These are phyloP conservation scores for Clarias pachynema DNA, from an alignment of 2,797 vertebrate species.

Conservation along the genomic window DNA sequence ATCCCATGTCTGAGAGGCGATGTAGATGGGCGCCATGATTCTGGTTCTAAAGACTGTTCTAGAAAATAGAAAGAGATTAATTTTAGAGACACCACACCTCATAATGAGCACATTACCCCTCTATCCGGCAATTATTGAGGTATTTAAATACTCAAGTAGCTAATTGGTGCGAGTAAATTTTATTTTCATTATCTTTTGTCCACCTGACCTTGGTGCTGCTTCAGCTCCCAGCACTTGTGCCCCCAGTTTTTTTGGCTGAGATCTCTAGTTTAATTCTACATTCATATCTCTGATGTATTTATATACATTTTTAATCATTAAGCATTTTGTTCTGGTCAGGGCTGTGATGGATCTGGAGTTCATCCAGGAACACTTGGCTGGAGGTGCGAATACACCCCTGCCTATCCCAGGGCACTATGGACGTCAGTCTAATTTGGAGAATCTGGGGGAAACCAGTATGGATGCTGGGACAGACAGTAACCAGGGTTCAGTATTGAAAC, in stretches of 20 bases:
- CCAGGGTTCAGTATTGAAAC: background rate
- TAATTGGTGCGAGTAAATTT: background rate
- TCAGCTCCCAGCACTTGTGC: too few relatives aligned
- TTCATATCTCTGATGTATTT: background rate
- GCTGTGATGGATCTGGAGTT: background rate
- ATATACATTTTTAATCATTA: background rate
- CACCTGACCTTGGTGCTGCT: too few relatives aligned
- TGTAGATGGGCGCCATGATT: slow-evolving; percentile 65
- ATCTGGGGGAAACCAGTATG: background rate
- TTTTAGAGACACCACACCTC: background rate
- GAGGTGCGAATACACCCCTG: background rate
- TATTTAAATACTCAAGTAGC: background rate
- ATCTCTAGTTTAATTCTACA: background rate
- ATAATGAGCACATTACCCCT: background rate
- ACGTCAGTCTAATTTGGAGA: background rate
- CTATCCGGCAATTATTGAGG: background rate
- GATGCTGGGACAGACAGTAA: background rate
- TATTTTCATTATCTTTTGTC: too few relatives aligned
- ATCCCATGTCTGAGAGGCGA: slow-evolving; percentile 41
- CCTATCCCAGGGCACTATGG: too few relatives aligned
- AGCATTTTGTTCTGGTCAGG: background rate
- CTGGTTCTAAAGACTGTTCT: slow-evolving; percentile 33
- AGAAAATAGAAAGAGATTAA: background rate
- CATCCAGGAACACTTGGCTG: background rate
- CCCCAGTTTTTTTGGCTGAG: too few relatives aligned